Evolutionary conservation across 2,113 vertebrate species (phyloP).

Genomic region (Bubo scandiacus): DNA sequence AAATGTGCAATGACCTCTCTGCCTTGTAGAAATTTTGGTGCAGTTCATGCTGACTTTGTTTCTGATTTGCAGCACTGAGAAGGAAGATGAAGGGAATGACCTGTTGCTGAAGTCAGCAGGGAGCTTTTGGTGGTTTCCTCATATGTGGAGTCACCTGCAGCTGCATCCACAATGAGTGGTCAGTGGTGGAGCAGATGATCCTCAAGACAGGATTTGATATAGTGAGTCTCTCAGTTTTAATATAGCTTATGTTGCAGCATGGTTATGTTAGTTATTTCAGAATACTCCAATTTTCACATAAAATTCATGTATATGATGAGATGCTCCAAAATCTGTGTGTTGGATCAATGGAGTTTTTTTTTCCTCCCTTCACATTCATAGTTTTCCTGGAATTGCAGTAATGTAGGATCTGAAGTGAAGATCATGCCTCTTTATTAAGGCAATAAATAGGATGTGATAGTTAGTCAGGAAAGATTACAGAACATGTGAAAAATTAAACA

Average conservation of each 20-base stretch:
- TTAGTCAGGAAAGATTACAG: background rate
- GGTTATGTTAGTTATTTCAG: background rate
- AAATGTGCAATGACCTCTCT: background rate
- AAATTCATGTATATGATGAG: background rate
- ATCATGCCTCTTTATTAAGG: background rate
- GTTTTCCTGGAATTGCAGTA: background rate
- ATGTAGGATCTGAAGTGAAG: background rate
- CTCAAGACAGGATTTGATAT: slow-evolving; percentile 90
- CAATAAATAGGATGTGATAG: background rate
- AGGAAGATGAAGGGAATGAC: background rate
- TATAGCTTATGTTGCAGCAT: background rate
- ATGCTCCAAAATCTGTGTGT: background rate
- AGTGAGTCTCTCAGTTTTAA: slow-evolving; percentile 67
- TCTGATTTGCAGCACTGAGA: background rate
- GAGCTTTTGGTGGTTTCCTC: slow-evolving; percentile 92
- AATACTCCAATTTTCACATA: background rate
- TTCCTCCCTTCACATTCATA: background rate
- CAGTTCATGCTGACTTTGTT: background rate
- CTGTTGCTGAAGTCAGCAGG: slow-evolving; percentile 81
- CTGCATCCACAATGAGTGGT: slow-evolving; percentile 88
- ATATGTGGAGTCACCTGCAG: slow-evolving; percentile 91
- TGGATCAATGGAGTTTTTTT: background rate
- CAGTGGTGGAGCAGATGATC: slow-evolving; percentile 89
- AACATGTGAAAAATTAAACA: background rate
- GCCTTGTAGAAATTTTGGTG: background rate